Base-by-base conservation (phyloP, 2,888 invertebrate species). In the Limenitis arthemis region DNA sequence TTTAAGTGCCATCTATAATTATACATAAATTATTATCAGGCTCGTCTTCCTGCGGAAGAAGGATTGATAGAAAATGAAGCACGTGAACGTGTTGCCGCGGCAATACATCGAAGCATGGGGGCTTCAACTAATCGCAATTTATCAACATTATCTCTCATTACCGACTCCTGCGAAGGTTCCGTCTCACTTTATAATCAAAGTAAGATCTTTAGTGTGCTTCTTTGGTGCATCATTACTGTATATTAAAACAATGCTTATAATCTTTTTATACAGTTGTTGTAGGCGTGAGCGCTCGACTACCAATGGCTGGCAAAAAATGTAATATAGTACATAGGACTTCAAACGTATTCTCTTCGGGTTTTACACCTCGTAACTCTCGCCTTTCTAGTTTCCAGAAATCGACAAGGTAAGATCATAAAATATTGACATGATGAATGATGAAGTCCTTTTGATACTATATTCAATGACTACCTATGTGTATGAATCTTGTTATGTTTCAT, bases 341-440 rank as follows among this genome's bases (percentile, higher is more conserved):
- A 4, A 79, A 75, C 0, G 72, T 51, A 6, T 12, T 12, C 8
- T 33, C 34, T 4, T 34, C 12, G 7, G 8, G 30, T 5, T 46
- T 72, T 11, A 80, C 79, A 54, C 77, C 83, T 1, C 64, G 77
- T 5, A 74, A 75, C 42, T 79, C 79, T 0, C 69, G 79, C 1
- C 60, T 78, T 5, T 79, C 80, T 20, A 82, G 79, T 57, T 75
- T 77, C 52, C 79, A 83, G 6, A 71, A 79, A 30, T 79, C 80
- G 0, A 69, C 70, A 33, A 80, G 82, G 82, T 80, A 60, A 56
- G 6, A 9, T 8, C 38, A 3, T 38, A 7, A 37, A 11, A 33
- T 40, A 42, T 34, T n/a, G n/a, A n/a, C n/a, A n/a, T n/a, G n/a
- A n/a, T n/a, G n/a, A n/a, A n/a, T n/a, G n/a, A n/a, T n/a, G n/a